Conservation (phyloP, 2,797 vertebrate genomes). For the Molossus alvarezi region DNA sequence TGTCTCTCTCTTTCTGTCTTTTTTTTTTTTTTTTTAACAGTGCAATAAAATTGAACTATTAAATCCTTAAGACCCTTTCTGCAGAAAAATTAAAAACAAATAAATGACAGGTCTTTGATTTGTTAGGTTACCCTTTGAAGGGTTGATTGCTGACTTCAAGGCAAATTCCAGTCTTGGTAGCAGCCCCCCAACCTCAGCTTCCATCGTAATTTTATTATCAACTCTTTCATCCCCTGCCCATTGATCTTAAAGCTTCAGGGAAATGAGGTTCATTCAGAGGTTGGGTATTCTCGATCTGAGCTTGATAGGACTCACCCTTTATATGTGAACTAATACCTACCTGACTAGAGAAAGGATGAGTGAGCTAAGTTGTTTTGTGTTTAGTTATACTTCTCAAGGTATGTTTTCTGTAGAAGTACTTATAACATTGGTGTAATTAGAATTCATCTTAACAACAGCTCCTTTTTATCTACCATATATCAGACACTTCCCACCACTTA, state of each 20-base stretch:
- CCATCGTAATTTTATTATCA: slow-evolving; percentile 69
- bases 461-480: background rate
- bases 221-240: slow-evolving; percentile 69
- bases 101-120: slow-evolving; percentile 82
- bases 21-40: background rate
- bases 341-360: slow-evolving; percentile 3
- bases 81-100: slow-evolving; percentile 80
- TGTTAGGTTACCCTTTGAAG: slow-evolving; percentile 75
- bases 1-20: background rate
- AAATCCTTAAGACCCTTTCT: slow-evolving; percentile 71
- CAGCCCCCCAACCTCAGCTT: slow-evolving; percentile 37
- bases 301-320: slow-evolving; percentile 46
- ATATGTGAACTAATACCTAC: slow-evolving; percentile 33
- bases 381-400: slow-evolving; percentile 15
- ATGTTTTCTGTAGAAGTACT: slow-evolving; percentile 1
- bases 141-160: slow-evolving; percentile 76
- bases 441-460: background rate
- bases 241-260: slow-evolving; percentile 36
- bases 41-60: slow-evolving; percentile 67
- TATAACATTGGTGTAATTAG: background rate
- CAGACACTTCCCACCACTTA: background rate
- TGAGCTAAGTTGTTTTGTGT: slow-evolving; percentile 27
- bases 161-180: slow-evolving; percentile 75
- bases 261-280: slow-evolving; percentile 69
- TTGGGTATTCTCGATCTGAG: slow-evolving; percentile 59